Evolutionary conservation across 2,888 invertebrate species (phyloP), one percentile per base, ranked within the genome.

Genomic region (Tillus elongatus): DNA sequence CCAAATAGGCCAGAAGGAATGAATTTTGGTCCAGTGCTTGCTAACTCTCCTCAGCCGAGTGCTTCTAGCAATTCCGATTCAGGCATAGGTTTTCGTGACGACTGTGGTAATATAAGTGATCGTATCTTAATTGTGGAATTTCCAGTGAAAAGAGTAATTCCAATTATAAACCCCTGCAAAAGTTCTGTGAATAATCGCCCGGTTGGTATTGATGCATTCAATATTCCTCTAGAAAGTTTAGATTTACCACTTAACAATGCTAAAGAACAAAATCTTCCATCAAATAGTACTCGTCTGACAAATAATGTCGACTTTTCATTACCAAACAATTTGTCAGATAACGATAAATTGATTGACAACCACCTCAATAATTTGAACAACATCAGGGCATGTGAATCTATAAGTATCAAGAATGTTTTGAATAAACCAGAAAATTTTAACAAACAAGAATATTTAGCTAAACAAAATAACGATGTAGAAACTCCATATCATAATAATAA

Each of bases 41-140:
- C 83, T 0, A 80, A 83, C 52, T 89, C 89, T 0, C 88, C 89
- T 0, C 88, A 88, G 50, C 88, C 87, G 0, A 88, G 87, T 58
- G 84, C 87, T 12, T 91, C 90, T 0, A 91, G 90, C 51, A 93
- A 92, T 61, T 91, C 91, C 38, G 95, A 95, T 61, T 93, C 92
- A 2, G 93, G 95, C 0, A 91, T 95, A 42, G 93, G 93, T 0
- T 92, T 92, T 54, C 79, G 89, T 45, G 91, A 91, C 52, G 90
- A 92, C 52, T 83, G 83, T 52, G 78, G 83, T 6, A 85, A 85
- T 54, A 79, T 87, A 35, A 84, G 85, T 0, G 88, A 87, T 59
- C 70, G 86, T 40, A 86, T 87, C 51, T 61, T 84, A 16, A 78
- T 83, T 0, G 82, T 84, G 0, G 86, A 87, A 56, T 84, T 84